Conservation (phyloP, 2,113 vertebrate species). For the Crotalus helleri region DNA sequence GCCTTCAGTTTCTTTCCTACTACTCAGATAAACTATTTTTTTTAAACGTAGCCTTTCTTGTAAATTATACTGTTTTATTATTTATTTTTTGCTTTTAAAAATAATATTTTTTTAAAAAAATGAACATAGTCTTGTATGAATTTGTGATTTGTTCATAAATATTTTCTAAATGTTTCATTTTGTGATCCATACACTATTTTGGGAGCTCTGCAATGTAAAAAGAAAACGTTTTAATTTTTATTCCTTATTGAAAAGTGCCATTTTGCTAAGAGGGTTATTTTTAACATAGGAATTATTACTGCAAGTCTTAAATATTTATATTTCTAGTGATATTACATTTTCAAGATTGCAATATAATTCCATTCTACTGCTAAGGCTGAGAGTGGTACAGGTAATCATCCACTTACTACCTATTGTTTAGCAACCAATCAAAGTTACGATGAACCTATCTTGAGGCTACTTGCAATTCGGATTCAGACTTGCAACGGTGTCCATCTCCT, state of each 20-base stretch:
- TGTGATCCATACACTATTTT: slow-evolving; percentile 30
- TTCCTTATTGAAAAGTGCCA: slow-evolving; percentile 57
- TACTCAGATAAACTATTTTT: not conserved
- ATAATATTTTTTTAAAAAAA: not conserved
- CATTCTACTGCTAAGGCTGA: not conserved
- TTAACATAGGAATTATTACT: not conserved
- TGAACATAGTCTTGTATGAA: slow-evolving; percentile 1
- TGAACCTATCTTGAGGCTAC: not conserved
- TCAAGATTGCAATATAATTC: not conserved
- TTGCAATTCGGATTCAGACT: not conserved
- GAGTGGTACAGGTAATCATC: not conserved
- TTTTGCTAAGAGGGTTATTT: slow-evolving; percentile 39
- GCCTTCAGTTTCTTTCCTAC: slow-evolving; percentile 27
- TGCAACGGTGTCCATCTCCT: not conserved
- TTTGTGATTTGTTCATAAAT: not conserved
- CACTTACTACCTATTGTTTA: not conserved
- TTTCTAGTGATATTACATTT: not conserved
- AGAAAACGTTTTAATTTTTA: slow-evolving; percentile 46
- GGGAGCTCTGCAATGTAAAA: slow-evolving; percentile 42
- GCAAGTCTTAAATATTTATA: not conserved
- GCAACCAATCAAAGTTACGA: not conserved
- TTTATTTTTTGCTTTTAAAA: not conserved
- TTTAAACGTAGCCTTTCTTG: slow-evolving; percentile 32
- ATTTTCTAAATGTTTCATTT: slow-evolving; percentile 9
- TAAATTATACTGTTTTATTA: slow-evolving; percentile 33